A percentile compares a stretch with the other conserved stretches of the same genome.
These are phyloP conservation scores for Pogonocichla stellata DNA, from an alignment of 2,113 vertebrate species.

Conservation along the genomic window DNA sequence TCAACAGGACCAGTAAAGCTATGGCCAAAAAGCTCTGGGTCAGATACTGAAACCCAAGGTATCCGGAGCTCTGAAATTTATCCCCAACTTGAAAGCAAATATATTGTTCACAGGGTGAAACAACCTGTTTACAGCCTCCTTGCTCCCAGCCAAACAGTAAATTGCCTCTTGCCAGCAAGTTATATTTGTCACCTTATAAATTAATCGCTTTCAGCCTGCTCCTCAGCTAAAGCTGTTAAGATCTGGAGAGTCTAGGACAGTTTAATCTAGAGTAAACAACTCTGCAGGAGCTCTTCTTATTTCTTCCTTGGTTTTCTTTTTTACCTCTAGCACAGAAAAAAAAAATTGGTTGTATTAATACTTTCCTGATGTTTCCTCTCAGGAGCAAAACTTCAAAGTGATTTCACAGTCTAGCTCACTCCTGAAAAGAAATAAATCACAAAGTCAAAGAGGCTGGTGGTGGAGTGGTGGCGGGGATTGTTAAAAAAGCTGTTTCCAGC, in stretches of 20 bases:
- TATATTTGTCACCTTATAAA: slow-evolving; percentile 52
- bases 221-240: slow-evolving; percentile 11
- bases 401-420: slow-evolving; percentile 61
- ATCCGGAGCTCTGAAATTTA: not conserved
- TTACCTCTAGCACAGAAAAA: not conserved
- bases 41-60: not conserved
- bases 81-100: not conserved
- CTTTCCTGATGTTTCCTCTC: slow-evolving; percentile 45
- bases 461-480: not conserved
- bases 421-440: slow-evolving; percentile 61
- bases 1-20: not conserved
- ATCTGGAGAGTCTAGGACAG: slow-evolving; percentile 6
- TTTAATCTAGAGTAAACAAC: slow-evolving; percentile 59
- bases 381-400: slow-evolving; percentile 62
- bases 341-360: slow-evolving; percentile 27
- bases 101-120: not conserved
- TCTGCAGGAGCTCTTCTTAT: slow-evolving; percentile 40
- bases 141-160: not conserved
- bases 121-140: slow-evolving; percentile 15
- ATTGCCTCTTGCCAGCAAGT: slow-evolving; percentile 17
- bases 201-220: slow-evolving; percentile 43
- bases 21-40: not conserved
- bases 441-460: slow-evolving; percentile 26
- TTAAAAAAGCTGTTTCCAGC: slow-evolving; percentile 31
- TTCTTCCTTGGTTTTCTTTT: slow-evolving; percentile 28